These are phyloP conservation scores for Melinopterus prodromus DNA, from an alignment of 2,888 invertebrate species.

Conservation along the genomic window DNA sequence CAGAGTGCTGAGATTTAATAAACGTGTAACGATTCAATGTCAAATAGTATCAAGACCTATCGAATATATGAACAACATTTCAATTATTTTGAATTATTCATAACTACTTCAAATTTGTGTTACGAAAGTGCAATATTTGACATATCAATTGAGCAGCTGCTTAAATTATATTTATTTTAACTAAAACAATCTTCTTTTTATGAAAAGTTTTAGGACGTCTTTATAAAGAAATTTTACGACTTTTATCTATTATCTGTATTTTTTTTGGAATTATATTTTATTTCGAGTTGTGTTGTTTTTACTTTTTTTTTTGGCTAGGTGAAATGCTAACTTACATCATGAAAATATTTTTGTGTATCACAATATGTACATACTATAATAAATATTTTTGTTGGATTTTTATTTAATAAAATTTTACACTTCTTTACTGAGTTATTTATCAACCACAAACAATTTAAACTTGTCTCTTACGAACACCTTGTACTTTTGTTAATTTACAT, in stretches of 20 bases:
- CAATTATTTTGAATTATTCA: no score
- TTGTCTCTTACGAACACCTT: no score
- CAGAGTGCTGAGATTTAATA: not conserved
- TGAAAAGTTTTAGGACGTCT: not conserved
- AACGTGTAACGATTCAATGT: not conserved
- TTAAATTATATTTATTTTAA: not conserved
- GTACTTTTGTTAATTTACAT: no score
- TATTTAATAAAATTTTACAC: slow-evolving; percentile 4
- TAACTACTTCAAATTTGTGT: not conserved
- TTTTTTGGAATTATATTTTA: not conserved
- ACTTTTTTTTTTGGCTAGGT: not conserved
- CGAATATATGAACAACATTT: not conserved
- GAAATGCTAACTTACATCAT: not conserved
- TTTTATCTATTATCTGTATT: not conserved
- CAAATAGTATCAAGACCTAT: not conserved
- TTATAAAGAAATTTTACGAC: no score
- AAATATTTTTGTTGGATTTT: slow-evolving; percentile 4
- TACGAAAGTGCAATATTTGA: not conserved
- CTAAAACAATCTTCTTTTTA: not conserved
- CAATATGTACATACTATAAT: not conserved
- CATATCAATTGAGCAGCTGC: not conserved
- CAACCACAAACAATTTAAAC: not conserved
- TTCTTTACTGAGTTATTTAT: not conserved
- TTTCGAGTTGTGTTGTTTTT: not conserved
- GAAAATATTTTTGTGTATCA: not conserved